Conservation (phyloP, 2,888 invertebrate genomes). For the Xylota segnis region DNA sequence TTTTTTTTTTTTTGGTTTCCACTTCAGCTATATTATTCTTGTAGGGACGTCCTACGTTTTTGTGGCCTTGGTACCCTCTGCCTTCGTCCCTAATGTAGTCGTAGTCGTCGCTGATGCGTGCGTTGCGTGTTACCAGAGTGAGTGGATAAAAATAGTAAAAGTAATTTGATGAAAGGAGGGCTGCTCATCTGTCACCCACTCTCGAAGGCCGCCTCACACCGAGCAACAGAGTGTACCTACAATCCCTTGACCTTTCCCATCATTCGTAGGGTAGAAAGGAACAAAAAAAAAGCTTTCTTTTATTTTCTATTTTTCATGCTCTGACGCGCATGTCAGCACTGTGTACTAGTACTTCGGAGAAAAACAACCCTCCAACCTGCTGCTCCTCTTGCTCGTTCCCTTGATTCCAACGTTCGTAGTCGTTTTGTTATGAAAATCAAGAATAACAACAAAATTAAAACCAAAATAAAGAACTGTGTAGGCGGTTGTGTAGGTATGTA, state of each 20-base stretch:
- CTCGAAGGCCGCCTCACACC: constrained; percentile 17
- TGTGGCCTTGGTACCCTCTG: background rate
- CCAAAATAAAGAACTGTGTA: constrained; percentile 65
- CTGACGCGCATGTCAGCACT: constrained; percentile 30
- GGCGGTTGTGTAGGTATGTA: constrained; percentile 36
- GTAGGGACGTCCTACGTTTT: constrained; percentile 11
- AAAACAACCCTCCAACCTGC: constrained; percentile 32
- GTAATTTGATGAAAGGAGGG: constrained; percentile 17
- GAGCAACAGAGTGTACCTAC: constrained; percentile 16
- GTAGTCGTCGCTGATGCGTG: background rate
- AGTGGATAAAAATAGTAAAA: constrained; percentile 26
- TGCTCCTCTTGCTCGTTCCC: constrained; percentile 31
- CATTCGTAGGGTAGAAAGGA: constrained; percentile 27
- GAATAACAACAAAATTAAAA: constrained; percentile 81
- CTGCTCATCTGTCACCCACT: constrained; percentile 7
- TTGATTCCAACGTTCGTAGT: constrained; percentile 25
- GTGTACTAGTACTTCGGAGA: background rate
- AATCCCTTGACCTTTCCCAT: constrained; percentile 64
- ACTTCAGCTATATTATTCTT: too few relatives aligned
- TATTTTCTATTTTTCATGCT: background rate
- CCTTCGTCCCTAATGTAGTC: background rate
- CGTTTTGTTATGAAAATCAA: constrained; percentile 73
- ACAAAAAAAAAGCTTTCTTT: constrained; percentile 35
- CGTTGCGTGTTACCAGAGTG: background rate
- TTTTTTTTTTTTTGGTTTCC: too few relatives aligned